Conservation (phyloP, 2,797 vertebrate genomes). For the Lepidocolaptes lacrymiger region DNA sequence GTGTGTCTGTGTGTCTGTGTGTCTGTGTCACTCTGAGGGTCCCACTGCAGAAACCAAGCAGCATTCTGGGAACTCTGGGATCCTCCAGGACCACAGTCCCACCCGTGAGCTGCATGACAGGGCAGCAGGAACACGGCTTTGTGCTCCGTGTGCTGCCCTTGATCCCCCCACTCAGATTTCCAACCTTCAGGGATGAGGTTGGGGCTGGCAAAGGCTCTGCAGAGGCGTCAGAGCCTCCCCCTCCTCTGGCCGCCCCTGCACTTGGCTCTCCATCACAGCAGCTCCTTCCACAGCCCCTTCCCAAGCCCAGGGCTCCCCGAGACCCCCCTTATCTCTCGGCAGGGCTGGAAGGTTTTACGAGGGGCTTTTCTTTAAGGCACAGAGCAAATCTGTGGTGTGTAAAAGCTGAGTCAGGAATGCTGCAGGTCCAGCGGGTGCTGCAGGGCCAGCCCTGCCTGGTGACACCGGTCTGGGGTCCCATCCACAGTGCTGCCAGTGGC, state of each 20-base stretch:
- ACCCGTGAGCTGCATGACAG: not conserved
- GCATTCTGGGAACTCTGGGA: not conserved
- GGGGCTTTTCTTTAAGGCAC: not conserved
- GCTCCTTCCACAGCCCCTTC: not conserved
- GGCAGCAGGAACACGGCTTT: not conserved
- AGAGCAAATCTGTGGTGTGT: not conserved
- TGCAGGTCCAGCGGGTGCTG: not conserved
- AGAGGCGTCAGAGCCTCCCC: not conserved
- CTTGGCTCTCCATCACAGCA: not conserved
- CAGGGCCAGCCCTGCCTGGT: not conserved
- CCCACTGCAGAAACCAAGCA: not conserved
- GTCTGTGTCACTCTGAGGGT: not conserved
- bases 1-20: too few relatives aligned
- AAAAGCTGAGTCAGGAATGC: accelerated
- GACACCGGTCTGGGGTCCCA: not conserved
- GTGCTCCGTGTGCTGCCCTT: not conserved
- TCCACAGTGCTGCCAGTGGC: accelerated
- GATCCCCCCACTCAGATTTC: not conserved
- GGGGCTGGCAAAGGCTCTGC: not conserved
- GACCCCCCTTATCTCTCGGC: not conserved
- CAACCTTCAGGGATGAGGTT: not conserved
- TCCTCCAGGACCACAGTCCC: not conserved
- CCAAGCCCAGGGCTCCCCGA: not conserved
- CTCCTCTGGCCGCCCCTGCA: accelerated
- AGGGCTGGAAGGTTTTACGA: not conserved